These are phyloP conservation scores for Stigmatopora nigra DNA, from an alignment of 2,113 vertebrate species.

Conservation along the genomic window DNA sequence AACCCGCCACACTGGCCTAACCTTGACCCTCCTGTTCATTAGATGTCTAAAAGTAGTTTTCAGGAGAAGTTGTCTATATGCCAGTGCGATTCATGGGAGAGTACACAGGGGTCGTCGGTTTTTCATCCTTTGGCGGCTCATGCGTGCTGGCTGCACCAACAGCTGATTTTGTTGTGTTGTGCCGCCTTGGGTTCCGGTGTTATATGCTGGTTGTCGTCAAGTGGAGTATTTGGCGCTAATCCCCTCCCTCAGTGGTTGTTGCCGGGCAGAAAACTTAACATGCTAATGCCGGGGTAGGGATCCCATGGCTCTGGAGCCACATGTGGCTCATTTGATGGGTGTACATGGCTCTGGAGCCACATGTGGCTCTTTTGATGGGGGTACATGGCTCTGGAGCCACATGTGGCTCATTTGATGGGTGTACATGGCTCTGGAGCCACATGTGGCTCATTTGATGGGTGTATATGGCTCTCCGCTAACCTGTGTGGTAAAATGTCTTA, in stretches of 20 bases:
- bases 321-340: too few species aligned
- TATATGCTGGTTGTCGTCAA: constrained; percentile 4
- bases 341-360: too few species aligned
- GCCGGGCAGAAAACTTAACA: constrained; percentile 57
- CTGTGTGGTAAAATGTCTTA: too few species aligned
- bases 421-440: too few species aligned
- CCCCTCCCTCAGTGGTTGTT: constrained; percentile 60
- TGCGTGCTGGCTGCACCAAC: constrained; percentile 15
- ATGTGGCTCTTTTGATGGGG: too few species aligned
- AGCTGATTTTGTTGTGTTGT: constrained; percentile 16
- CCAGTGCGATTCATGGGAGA: constrained; percentile 32
- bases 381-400: too few species aligned
- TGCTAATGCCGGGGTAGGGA: constrained; percentile 14
- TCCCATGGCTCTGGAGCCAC: too few species aligned
- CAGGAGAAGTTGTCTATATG: constrained; percentile 24
- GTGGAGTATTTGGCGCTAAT: constrained; percentile 33
- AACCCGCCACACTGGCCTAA: constrained; percentile 31
- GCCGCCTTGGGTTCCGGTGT: constrained; percentile 7
- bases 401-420: too few species aligned
- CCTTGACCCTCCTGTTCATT: constrained; percentile 36
- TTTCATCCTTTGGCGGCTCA: constrained; percentile 10
- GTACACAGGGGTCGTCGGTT: background rate
- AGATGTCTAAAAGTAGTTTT: constrained; percentile 49
- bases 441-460: too few species aligned
- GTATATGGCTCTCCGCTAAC: too few species aligned